Conservation (phyloP, 1,140 invertebrate genomes). For the Himalopsyche phryganea region DNA sequence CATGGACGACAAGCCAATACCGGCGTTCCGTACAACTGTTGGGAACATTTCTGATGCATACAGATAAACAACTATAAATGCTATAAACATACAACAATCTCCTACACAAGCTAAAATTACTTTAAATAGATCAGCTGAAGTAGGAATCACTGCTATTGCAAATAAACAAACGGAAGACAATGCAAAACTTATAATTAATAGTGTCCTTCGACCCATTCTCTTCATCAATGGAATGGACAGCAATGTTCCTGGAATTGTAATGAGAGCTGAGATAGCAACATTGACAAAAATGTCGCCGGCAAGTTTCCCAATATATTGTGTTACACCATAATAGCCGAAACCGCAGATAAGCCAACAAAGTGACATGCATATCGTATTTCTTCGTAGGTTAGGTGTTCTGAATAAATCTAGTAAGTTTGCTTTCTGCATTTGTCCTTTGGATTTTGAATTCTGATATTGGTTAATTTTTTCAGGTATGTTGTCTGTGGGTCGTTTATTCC, state of each 20-base stretch:
- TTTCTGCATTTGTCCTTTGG: constrained; percentile 48
- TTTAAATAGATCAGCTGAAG: constrained; percentile 48
- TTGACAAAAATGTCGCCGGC: constrained; percentile 71
- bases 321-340: constrained; percentile 70
- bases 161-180: constrained; percentile 57
- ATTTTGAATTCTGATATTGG: constrained; percentile 39
- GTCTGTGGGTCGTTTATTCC: constrained; percentile 55
- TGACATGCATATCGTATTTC: constrained; percentile 68
- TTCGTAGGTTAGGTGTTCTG: constrained; percentile 68
- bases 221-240: constrained; percentile 62
- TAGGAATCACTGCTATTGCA: constrained; percentile 52
- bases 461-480: constrained; percentile 52
- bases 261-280: constrained; percentile 61
- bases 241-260: constrained; percentile 62
- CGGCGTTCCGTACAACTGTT: constrained; percentile 64
- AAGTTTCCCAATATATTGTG: constrained; percentile 69
- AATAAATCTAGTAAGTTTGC: constrained; percentile 67
- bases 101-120: constrained; percentile 60
- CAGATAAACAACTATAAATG: constrained; percentile 65
- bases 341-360: constrained; percentile 71
- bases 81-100: constrained; percentile 65
- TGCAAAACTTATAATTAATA: constrained; percentile 56
- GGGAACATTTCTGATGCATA: constrained; percentile 68
- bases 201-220: constrained; percentile 56
- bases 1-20: constrained; percentile 64